Evolutionary conservation across 2,797 vertebrate species (phyloP).

Genomic region (Phoebastria nigripes): DNA sequence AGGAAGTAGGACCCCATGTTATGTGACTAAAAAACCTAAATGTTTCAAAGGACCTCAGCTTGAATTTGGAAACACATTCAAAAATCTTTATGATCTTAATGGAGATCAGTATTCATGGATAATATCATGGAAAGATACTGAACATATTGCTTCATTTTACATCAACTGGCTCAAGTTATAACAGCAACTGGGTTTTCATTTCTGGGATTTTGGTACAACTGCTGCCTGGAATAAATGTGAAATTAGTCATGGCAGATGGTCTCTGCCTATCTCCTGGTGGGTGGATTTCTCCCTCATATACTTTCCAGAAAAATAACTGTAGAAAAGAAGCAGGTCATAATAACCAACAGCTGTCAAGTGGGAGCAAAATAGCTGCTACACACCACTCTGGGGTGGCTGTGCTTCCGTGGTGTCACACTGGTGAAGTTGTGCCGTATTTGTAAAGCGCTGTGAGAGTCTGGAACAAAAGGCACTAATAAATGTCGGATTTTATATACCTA

Average conservation of each 20-base stretch:
- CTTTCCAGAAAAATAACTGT: not conserved
- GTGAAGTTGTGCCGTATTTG: not conserved
- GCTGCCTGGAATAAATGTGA: not conserved
- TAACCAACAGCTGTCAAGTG: not conserved
- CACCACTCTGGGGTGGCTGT: not conserved
- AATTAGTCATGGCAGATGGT: slow-evolving; percentile 29
- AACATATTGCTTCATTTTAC: not conserved
- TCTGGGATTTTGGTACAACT: not conserved
- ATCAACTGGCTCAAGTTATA: not conserved
- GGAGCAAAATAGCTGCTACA: not conserved
- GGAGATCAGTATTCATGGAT: not conserved
- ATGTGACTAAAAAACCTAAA: not conserved
- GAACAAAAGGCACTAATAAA: not conserved
- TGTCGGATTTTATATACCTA: not conserved
- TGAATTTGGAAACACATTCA: not conserved
- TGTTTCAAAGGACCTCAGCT: not conserved
- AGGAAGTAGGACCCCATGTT: not conserved
- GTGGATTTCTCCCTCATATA: not conserved
- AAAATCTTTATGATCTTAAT: not conserved
- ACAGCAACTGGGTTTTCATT: not conserved
- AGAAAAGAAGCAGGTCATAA: not conserved
- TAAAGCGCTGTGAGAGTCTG: not conserved
- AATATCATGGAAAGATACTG: not conserved
- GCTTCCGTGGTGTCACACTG: not conserved
- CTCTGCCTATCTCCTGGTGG: not conserved